Conservation (phyloP, 2,797 vertebrate genomes). For the Avahi laniger region DNA sequence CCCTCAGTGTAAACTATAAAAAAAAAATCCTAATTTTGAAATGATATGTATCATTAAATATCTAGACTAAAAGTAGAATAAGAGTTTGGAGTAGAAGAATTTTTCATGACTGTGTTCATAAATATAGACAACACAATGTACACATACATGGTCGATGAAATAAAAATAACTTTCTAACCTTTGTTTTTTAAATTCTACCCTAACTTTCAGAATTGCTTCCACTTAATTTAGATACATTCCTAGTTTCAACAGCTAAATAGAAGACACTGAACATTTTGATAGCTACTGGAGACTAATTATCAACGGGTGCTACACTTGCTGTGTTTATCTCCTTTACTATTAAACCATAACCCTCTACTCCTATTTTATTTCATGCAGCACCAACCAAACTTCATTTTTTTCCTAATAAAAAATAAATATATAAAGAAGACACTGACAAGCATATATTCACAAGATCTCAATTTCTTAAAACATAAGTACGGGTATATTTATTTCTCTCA, state of each 20-base stretch:
- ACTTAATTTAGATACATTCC: not conserved
- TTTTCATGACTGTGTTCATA: not conserved
- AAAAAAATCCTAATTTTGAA: conserved; percentile 31
- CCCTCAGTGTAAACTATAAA: conserved; percentile 46
- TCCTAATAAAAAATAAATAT: conserved; percentile 70
- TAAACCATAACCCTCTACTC: not conserved
- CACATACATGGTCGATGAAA: not conserved
- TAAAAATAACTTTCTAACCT: not conserved
- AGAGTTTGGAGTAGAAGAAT: not conserved
- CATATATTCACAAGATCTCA: conserved; percentile 78
- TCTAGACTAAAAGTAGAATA: conserved; percentile 48
- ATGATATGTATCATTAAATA: conserved; percentile 5
- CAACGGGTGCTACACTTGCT: conserved; percentile 14
- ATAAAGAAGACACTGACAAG: conserved; percentile 76
- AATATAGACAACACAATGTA: conserved; percentile 42
- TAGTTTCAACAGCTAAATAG: conserved; percentile 43
- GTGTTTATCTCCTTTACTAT: conserved; percentile 10
- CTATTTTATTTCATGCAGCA: conserved; percentile 64
- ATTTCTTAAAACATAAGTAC: conserved; percentile 78
- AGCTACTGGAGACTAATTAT: not conserved
- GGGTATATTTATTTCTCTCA: conserved; percentile 79
- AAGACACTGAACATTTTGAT: not conserved
- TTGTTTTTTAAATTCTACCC: not conserved
- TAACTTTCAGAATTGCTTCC: conserved; percentile 21
- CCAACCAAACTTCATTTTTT: conserved; percentile 50